Evolutionary conservation across 2,113 vertebrate genomes (phyloP).

Genomic region (Ceyx melanurus): DNA sequence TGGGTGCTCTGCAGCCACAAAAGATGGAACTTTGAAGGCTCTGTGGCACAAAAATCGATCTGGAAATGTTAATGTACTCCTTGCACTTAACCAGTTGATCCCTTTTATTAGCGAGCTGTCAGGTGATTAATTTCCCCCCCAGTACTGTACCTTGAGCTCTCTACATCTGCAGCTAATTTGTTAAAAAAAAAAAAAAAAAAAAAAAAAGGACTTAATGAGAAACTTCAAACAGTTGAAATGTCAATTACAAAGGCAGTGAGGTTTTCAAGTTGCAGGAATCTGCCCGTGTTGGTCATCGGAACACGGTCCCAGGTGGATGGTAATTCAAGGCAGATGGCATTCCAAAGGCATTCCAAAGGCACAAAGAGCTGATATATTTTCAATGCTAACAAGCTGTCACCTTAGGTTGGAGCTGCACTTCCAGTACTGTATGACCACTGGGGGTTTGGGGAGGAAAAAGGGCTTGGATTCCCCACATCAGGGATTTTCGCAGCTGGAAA

Average conservation of each 20-base stretch:
- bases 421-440: conserved; percentile 53
- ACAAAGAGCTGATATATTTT: conserved; percentile 84
- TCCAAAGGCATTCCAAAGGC: conserved; percentile 83
- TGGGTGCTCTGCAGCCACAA: conserved; percentile 19
- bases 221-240: conserved; percentile 92
- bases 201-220: conserved; percentile 84
- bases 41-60: conserved; percentile 22
- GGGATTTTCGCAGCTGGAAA: neutral
- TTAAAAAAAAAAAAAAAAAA: neutral
- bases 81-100: conserved; percentile 68
- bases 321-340: conserved; percentile 91
- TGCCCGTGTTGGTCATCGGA: conserved; percentile 85
- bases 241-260: conserved; percentile 86
- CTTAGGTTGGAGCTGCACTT: conserved; percentile 61
- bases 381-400: conserved; percentile 83
- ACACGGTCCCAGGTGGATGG: conserved; percentile 89
- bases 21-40: conserved; percentile 52
- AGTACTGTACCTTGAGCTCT: conserved; percentile 76
- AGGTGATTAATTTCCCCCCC: conserved; percentile 78
- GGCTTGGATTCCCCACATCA: conserved; percentile 6
- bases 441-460: neutral
- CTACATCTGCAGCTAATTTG: conserved; percentile 86
- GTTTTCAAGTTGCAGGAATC: conserved; percentile 88
- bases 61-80: conserved; percentile 60
- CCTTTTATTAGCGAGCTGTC: conserved; percentile 72